Evolutionary conservation across 2,888 invertebrate genomes (phyloP), one percentile per base, ranked within the genome.

Genomic region (Aspidapion aeneum): DNA sequence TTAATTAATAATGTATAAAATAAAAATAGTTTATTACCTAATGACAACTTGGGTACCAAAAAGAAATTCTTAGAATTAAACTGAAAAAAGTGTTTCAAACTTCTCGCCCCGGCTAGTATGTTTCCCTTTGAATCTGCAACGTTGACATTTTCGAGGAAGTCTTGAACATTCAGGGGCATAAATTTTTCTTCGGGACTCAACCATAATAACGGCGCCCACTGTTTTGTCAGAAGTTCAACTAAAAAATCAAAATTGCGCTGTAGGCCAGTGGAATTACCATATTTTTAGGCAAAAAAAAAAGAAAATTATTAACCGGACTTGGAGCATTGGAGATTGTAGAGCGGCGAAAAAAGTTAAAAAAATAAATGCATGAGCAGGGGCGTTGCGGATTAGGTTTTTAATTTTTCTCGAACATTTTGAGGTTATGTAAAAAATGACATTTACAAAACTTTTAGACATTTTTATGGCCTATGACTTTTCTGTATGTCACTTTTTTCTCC

Each of bases 181-280:
- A 84, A 88, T 74, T 82, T 81, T 77, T 89, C 89, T 62, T 84
- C 83, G 1, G 87, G 87, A 58, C 87, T 86, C 58, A 89, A 78
- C 86, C 87, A 87, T 20, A 89, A 83, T 56, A 88, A 70, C 2
- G 89, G 88, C 1, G 89, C 85, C 88, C 88, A 89, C 76, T 83
- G 80, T 63, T 77, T 81, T 55, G 86, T 83, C 64, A 87, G 74
- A 58, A 78, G 78, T 65, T 75, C 74, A 62, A 76, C 78, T 77
- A 63, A 60, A 72, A 72, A 63, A 61, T 55, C 56, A 63, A 55
- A 35, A 35, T 35, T n/a, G n/a, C n/a, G n/a, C n/a, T n/a, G n/a
- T n/a, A n/a, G n/a, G n/a, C n/a, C n/a, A n/a, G n/a, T n/a, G n/a
- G n/a, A n/a, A n/a, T n/a, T n/a, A n/a, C n/a, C n/a, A n/a, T n/a